Conservation (phyloP, 2,888 invertebrate species). For the Melipona bicolor region DNA sequence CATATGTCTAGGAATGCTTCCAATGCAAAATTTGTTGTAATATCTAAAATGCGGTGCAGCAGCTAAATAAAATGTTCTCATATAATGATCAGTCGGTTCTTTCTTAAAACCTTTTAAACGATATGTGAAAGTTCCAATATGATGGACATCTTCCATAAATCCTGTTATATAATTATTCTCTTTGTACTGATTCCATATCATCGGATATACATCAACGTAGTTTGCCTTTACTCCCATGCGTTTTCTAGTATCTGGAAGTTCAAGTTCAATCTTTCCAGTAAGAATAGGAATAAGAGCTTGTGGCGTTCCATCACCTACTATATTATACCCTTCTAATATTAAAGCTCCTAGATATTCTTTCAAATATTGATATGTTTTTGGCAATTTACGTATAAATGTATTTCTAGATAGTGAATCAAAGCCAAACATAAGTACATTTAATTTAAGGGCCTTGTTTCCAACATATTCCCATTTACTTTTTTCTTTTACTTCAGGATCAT, state of each 20-base stretch:
- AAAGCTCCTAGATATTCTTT: slow-evolving; percentile 87
- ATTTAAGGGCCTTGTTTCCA: slow-evolving; percentile 83
- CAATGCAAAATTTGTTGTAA: slow-evolving; percentile 88
- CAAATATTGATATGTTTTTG: slow-evolving; percentile 90
- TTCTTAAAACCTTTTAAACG: slow-evolving; percentile 93
- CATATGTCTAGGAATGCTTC: slow-evolving; percentile 90
- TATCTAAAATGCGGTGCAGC: slow-evolving; percentile 86
- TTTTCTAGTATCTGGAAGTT: slow-evolving; percentile 93
- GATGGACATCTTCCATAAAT: slow-evolving; percentile 94
- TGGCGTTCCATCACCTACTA: slow-evolving; percentile 94
- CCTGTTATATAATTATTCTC: slow-evolving; percentile 90
- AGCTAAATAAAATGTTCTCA: slow-evolving; percentile 92
- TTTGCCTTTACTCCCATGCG: slow-evolving; percentile 86
- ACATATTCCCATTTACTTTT: slow-evolving; percentile 85
- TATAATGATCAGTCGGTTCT: slow-evolving; percentile 96
- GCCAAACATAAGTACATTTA: slow-evolving; percentile 93
- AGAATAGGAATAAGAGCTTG: slow-evolving; percentile 94
- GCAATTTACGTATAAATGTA: slow-evolving; percentile 91
- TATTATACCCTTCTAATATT: slow-evolving; percentile 91
- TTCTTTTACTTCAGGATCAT: slow-evolving; percentile 84
- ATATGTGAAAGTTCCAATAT: slow-evolving; percentile 95
- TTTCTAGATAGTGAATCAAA: slow-evolving; percentile 95
- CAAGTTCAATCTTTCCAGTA: slow-evolving; percentile 93
- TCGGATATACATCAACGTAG: slow-evolving; percentile 91
- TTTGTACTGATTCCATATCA: slow-evolving; percentile 93